Percentiles rank a stretch among this genome's conserved stretches.
Conservation (phyloP, 2,797 vertebrate species). For the Hyperoplus lanceolatus region DNA sequence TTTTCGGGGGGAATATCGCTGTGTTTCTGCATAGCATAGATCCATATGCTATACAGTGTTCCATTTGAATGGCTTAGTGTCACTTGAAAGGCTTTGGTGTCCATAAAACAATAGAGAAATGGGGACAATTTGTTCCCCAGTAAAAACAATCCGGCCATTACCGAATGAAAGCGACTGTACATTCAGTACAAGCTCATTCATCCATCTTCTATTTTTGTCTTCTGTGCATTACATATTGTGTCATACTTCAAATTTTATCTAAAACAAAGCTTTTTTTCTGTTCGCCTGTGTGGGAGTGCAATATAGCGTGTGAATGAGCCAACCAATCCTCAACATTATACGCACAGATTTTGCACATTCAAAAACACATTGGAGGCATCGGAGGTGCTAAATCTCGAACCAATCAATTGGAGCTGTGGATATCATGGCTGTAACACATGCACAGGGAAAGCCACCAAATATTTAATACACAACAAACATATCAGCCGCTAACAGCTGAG, state of each 20-base stretch:
- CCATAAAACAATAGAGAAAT: conserved; percentile 8
- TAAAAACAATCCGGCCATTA: conserved; percentile 1
- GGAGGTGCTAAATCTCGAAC: conserved; percentile 75
- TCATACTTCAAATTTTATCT: conserved; percentile 48
- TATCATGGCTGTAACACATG: conserved; percentile 65
- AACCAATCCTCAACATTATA: conserved; percentile 71
- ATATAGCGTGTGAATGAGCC: conserved; percentile 40
- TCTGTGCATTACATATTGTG: conserved; percentile 49
- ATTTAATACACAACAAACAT: conserved; percentile 76
- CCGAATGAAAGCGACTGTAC: conserved; percentile 12
- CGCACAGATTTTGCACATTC: conserved; percentile 79
- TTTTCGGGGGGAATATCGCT: conserved; percentile 51
- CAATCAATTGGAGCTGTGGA: conserved; percentile 81
- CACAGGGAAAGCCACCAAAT: conserved; percentile 67
- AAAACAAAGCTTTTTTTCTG: conserved; percentile 48
- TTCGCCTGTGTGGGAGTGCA: conserved; percentile 59
- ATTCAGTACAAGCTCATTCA: conserved; percentile 44
- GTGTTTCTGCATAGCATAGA: conserved; percentile 55
- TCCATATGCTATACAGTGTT: conserved; percentile 55
- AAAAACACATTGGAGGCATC: conserved; percentile 76
- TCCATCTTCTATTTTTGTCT: conserved; percentile 40
- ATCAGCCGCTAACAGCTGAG: conserved; percentile 77
- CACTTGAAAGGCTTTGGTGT: conserved; percentile 43
- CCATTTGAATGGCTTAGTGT: conserved; percentile 39
- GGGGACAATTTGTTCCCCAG: conserved; percentile 22